Percentiles rank a stretch among this genome's conserved stretches.
Evolutionary conservation across 2,888 invertebrate species (phyloP).

Genomic region (Callinectes sapidus): DNA sequence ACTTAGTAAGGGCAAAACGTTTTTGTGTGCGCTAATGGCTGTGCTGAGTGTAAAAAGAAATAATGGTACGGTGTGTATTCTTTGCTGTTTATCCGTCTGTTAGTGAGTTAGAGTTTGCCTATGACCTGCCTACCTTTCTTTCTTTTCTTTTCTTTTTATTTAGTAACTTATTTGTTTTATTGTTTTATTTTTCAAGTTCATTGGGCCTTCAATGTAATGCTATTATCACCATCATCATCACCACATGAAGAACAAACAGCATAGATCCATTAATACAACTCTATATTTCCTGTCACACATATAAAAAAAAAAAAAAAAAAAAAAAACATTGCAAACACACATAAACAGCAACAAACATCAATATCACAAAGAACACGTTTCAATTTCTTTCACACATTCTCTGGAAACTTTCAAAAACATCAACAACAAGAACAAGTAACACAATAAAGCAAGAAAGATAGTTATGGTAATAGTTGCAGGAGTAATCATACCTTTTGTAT

Average conservation of each 20-base stretch:
- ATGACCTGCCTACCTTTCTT: too few relatives aligned
- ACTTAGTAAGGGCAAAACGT: neutral
- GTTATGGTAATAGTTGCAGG: too few relatives aligned
- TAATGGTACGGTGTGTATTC: neutral
- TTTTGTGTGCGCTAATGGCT: neutral
- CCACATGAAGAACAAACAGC: neutral
- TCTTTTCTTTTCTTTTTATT: neutral
- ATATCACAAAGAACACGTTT: too few relatives aligned
- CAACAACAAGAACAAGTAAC: too few relatives aligned
- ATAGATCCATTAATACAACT: neutral
- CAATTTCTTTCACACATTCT: too few relatives aligned
- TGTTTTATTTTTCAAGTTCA: neutral
- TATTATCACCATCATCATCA: neutral
- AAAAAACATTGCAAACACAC: too few relatives aligned
- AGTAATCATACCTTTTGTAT: too few relatives aligned
- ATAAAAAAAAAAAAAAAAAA: too few relatives aligned
- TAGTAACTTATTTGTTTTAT: neutral
- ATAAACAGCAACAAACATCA: neutral
- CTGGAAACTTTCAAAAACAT: too few relatives aligned
- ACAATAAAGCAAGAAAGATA: too few relatives aligned
- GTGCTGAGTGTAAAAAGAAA: neutral
- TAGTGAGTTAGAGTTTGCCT: neutral
- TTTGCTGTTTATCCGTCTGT: neutral
- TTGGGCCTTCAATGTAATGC: neutral
- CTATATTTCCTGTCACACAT: neutral